Percentiles rank a stretch among this genome's conserved stretches.
Conservation (phyloP, 1,140 invertebrate species). For the Neodiprion lecontei region DNA sequence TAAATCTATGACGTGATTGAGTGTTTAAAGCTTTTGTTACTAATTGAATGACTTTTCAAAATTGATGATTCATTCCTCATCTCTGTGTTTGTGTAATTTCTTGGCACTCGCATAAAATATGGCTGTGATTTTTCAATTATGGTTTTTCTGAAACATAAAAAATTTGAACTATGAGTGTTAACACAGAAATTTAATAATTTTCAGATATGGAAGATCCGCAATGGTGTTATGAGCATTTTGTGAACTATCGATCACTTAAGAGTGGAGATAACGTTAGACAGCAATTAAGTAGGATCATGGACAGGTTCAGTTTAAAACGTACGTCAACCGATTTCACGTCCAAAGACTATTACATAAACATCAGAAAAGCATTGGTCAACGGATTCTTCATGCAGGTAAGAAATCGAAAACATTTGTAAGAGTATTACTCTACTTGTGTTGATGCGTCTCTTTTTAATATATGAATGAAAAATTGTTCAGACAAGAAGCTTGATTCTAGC, state of each 20-base stretch:
- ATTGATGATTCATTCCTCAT: too few relatives aligned
- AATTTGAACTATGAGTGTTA: conserved; percentile 5
- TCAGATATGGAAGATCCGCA: conserved; percentile 86
- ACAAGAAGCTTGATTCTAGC: neutral
- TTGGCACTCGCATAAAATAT: too few relatives aligned
- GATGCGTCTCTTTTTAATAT: conserved; percentile 25
- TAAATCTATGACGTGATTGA: conserved; percentile 8
- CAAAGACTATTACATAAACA: conserved; percentile 99
- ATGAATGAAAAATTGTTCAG: neutral
- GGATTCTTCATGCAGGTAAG: conserved; percentile 99
- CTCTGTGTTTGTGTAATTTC: too few relatives aligned
- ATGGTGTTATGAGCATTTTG: conserved; percentile 99
- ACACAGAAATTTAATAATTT: neutral
- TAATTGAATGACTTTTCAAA: too few relatives aligned
- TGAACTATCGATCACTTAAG: conserved; percentile 98
- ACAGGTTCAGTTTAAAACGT: conserved; percentile 90
- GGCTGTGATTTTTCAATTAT: conserved; percentile 11
- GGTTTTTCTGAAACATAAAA: conserved; percentile 14
- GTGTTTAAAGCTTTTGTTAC: too few relatives aligned
- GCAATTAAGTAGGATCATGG: conserved; percentile 87
- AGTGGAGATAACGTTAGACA: conserved; percentile 87
- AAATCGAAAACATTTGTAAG: neutral
- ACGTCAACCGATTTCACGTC: conserved; percentile 98
- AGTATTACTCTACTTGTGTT: conserved; percentile 6
- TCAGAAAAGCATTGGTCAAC: conserved; percentile 95